A percentile compares a stretch with the other conserved stretches of the same genome.
Conservation (phyloP, 2,888 invertebrate genomes). For the Lepeophtheirus nordmannii region DNA sequence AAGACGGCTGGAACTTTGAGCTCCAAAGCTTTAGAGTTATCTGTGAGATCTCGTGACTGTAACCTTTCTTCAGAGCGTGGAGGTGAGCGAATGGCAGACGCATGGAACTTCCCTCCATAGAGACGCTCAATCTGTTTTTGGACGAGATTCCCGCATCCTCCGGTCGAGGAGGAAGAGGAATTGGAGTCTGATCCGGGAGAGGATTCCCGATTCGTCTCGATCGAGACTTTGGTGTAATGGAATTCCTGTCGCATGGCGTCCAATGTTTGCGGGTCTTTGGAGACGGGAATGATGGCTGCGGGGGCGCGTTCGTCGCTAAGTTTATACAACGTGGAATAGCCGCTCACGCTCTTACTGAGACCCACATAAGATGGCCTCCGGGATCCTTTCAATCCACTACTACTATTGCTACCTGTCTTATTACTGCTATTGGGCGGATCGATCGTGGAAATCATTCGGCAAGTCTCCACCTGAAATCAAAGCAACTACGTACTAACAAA, state of each 20-base stretch:
- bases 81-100: conserved; percentile 38
- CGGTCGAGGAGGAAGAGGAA: not conserved
- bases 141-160: conserved; percentile 40
- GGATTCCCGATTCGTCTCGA: not conserved
- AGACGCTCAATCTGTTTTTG: conserved; percentile 73
- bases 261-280: conserved; percentile 6
- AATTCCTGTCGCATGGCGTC: conserved; percentile 5
- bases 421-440: not conserved
- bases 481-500: too few species aligned
- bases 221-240: not conserved
- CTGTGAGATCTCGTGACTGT: conserved; percentile 13
- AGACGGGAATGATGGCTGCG: conserved; percentile 26
- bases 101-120: conserved; percentile 70
- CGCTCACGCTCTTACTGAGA: conserved; percentile 74
- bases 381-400: not conserved
- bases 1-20: conserved; percentile 51
- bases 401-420: not conserved
- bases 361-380: conserved; percentile 68
- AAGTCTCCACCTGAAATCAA: too few species aligned
- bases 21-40: conserved; percentile 14
- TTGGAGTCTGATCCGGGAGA: not conserved
- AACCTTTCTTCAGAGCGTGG: conserved; percentile 20
- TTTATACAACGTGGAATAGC: conserved; percentile 48
- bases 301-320: conserved; percentile 23
- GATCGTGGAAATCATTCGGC: conserved; percentile 3